Base-by-base conservation (phyloP, 2,797 vertebrate genomes). In the Podarcis lilfordi region DNA sequence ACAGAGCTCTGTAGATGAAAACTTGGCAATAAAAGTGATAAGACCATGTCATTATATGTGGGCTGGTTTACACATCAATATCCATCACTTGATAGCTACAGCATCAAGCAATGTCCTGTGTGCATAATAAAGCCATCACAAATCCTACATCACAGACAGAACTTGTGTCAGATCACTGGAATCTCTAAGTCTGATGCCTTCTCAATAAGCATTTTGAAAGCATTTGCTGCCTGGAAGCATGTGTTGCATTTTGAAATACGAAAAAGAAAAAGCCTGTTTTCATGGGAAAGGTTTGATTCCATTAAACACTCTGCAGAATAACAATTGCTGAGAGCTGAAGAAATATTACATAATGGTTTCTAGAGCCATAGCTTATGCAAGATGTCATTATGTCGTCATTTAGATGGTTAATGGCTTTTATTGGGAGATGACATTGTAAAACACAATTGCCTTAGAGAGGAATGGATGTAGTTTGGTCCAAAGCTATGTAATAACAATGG, bases 401-500 rank as follows among this genome's bases (percentile, higher is more conserved):
- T 94, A 80, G 80, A 93, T 83, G 94, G 83, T 84, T 96, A 96
- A 93, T 93, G 89, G 85, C 83, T 93, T 88, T 92, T 94, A 92
- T 94, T 94, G 95, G 91, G 91, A 10, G 2, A 89, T 66, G 86
- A 88, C 94, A 94, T 94, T 95, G 89, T 94, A 94, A 94, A 95
- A 71, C 88, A 79, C 90, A 94, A 94, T 93, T 88, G 95, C 96
- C 95, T 86, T 86, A 59, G 40, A 85, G 76, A 96, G 89, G 93
- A 95, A 95, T 88, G 88, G 82, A 94, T 92, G 29, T 90, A 90
- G 95, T 96, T 95, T 91, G 83, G 66, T 69, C 85, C 85, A 88
- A 80, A 88, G 78, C 91, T 95, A 88, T 92, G 43, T 89, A 94
- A 92, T 95, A 91, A 85, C 76, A 92, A 90, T 72, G 50, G 93